Base-by-base conservation (phyloP, 2,888 invertebrate species). In the Ephialtes manifestator region DNA sequence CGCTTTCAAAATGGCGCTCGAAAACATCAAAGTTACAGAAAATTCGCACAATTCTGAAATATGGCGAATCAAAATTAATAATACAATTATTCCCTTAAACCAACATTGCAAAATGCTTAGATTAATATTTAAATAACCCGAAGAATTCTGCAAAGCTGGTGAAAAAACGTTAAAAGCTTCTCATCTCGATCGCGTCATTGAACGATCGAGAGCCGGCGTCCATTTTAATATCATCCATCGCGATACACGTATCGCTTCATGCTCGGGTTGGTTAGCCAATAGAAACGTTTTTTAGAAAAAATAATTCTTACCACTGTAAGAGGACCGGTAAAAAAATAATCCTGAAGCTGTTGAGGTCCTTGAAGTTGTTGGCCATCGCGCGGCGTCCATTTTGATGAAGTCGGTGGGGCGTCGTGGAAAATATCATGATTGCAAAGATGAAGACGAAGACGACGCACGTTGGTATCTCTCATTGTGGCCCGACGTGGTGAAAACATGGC, bases 321-420 rank as follows among this genome's bases (percentile, higher is more conserved):
- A 35, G 60, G 4, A 63, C 46, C 7, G 46, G 68, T 24, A 72
- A 39, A 78, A 46, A 67, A 35, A 24, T 58, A 63, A 43, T 51
- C 24, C 28, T 53, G 24, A 28, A 46, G 39, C 13, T 46, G 13
- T 20, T 24, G 76, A 10, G 10, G 67, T 46, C 31, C 39, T 13
- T 35, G 28, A 81, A 24, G 20, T 35, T 48, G 71, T 76, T 48
- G 67, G 83, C 63, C 84, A 79, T 78, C 71, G 60, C 70, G 68
- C 67, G 81, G 81, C 86, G 72, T 80, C 86, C 87, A 87, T 87
- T 87, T 87, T 84, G 79, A 72, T 78, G 77, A 85, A 70, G 70
- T 46, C 77, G 60, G 75, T 51, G 28, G 55, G 79, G 72, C 79
- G 70, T 51, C 72, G 75, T 78, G 76, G 81, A 71, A 83, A 81